Percentiles rank a stretch among this genome's conserved stretches.
Evolutionary conservation across 2,888 invertebrate species (phyloP).

Genomic region (Hyppa rectilinea): DNA sequence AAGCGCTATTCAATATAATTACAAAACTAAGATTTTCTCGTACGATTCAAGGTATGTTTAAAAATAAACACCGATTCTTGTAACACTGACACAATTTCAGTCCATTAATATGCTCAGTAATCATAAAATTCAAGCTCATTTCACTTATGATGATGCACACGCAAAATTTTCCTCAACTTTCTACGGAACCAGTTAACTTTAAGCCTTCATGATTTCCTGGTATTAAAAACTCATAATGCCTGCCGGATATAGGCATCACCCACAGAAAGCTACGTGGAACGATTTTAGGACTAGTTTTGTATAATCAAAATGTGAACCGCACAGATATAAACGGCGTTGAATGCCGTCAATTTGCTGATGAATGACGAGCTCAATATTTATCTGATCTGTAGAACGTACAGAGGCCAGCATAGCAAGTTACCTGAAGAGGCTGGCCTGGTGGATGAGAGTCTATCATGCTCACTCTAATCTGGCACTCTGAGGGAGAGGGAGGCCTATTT

Average conservation of each 20-base stretch:
- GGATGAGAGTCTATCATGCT: too few species aligned
- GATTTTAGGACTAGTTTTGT: too few species aligned
- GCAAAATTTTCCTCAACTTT: slow-evolving; percentile 42
- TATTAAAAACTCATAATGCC: neutral
- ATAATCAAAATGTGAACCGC: neutral
- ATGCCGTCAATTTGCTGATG: neutral
- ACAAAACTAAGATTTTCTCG: neutral
- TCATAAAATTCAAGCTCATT: slow-evolving; percentile 10
- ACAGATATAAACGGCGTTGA: neutral
- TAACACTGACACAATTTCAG: slow-evolving; percentile 43
- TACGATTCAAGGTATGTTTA: neutral
- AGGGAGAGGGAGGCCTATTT: too few species aligned
- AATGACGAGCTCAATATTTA: neutral
- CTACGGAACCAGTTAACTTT: slow-evolving; percentile 21
- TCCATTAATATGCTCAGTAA: slow-evolving; percentile 8
- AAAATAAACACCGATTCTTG: neutral
- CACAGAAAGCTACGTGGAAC: neutral
- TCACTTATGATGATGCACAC: slow-evolving; percentile 25
- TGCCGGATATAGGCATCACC: neutral
- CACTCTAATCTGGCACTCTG: too few species aligned
- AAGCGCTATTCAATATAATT: neutral
- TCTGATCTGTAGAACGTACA: too few species aligned
- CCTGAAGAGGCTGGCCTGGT: too few species aligned
- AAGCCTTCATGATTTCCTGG: slow-evolving; percentile 3
- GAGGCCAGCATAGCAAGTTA: too few species aligned